phyloP scores from a whole-genome alignment of 2,113 vertebrate genomes.

The Stercorarius parasiticus region DNA sequence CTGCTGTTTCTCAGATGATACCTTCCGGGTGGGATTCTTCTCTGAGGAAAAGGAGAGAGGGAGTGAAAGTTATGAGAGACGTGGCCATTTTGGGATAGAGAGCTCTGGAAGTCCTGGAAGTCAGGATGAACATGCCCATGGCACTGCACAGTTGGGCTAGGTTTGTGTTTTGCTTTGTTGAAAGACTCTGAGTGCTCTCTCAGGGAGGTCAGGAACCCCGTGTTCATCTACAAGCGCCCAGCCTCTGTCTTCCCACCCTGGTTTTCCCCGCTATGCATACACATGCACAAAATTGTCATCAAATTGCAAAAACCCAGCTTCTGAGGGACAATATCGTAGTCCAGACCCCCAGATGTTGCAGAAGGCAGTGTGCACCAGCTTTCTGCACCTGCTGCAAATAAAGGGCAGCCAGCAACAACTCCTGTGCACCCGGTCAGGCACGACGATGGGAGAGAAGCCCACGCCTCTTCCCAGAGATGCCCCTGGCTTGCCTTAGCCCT shows the following conservation, averaged over 20 bases:
- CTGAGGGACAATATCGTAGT: not conserved
- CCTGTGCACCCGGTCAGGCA: rapidly evolving
- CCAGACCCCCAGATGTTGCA: rapidly evolving
- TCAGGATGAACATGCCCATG: not conserved
- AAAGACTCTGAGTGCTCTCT: not conserved
- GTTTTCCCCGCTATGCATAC: not conserved
- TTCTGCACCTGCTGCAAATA: not conserved
- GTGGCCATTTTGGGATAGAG: not conserved
- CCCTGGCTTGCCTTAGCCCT: not conserved
- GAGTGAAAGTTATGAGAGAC: not conserved
- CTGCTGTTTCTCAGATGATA: not conserved
- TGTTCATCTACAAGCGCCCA: not conserved
- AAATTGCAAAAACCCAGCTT: not conserved
- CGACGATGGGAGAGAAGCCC: not conserved
- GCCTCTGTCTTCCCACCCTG: not conserved
- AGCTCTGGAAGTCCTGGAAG: not conserved
- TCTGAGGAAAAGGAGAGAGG: not conserved
- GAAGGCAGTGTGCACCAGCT: not conserved
- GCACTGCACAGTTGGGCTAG: not conserved
- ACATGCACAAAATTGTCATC: not conserved
- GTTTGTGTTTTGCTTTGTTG: not conserved
- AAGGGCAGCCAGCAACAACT: not conserved
- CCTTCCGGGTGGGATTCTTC: not conserved
- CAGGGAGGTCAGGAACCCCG: rapidly evolving
- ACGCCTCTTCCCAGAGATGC: not conserved